Evolutionary conservation across 2,797 vertebrate species (phyloP).

Genomic region (Monodelphis domestica): DNA sequence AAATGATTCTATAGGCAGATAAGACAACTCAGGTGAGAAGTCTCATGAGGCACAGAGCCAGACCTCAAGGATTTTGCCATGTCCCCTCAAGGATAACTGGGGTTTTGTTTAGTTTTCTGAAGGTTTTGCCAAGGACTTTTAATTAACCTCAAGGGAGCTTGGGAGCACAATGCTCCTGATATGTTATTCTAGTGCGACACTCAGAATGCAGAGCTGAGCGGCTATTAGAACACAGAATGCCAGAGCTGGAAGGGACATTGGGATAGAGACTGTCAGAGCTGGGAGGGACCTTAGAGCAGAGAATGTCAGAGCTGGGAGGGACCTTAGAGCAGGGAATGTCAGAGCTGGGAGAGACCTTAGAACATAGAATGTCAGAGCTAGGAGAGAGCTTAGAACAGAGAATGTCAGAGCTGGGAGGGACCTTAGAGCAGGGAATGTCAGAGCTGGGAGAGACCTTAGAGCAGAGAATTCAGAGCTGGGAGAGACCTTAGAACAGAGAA

Average conservation of each 20-base stretch:
- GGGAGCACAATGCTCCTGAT: background rate
- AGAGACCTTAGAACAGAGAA: background rate
- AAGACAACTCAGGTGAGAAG: background rate
- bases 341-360: background rate
- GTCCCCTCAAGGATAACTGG: background rate
- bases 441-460: too few relatives aligned
- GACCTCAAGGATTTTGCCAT: background rate
- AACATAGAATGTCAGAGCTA: background rate
- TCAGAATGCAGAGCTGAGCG: too few relatives aligned
- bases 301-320: background rate
- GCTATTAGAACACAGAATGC: background rate
- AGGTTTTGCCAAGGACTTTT: fast-evolving
- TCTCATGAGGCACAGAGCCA: background rate
- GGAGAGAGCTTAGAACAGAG: too few relatives aligned
- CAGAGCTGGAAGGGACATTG: background rate
- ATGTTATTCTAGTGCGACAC: background rate
- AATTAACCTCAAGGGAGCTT: background rate
- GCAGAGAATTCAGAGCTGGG: background rate
- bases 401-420: too few relatives aligned
- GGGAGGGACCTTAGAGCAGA: background rate
- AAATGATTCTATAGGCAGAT: background rate
- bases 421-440: too few relatives aligned
- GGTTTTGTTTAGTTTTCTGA: background rate
- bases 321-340: background rate
- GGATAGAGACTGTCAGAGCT: background rate